Evolutionary conservation across 1,140 invertebrate genomes (phyloP).

Genomic region (Stenopsyche tienmushanensis): DNA sequence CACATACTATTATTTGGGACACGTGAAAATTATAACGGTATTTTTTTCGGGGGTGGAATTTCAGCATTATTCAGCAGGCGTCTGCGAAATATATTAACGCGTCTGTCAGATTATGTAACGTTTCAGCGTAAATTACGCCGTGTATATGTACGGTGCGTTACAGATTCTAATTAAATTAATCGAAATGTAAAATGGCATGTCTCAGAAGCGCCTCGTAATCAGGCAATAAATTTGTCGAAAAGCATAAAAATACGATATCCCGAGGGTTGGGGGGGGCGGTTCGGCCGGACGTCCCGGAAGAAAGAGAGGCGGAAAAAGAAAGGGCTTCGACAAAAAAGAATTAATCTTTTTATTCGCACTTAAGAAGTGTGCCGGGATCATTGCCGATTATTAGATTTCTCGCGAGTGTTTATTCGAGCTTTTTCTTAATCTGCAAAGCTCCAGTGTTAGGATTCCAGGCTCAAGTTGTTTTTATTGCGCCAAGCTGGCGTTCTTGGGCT

Average conservation of each 20-base stretch:
- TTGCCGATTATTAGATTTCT: constrained; percentile 39
- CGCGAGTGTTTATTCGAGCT: constrained; percentile 40
- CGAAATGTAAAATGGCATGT: constrained; percentile 2
- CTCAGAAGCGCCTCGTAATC: constrained; percentile 7
- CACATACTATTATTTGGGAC: no score
- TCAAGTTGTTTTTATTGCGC: constrained; percentile 41
- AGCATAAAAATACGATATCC: constrained; percentile 14
- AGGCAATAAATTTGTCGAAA: constrained; percentile 17
- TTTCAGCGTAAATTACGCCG: no score
- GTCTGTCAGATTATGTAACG: no score
- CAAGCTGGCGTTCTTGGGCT: constrained; percentile 34
- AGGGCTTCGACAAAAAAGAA: constrained; percentile 9
- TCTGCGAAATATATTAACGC: no score
- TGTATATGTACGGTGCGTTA: no score
- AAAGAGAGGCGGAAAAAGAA: not conserved
- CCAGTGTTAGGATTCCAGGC: constrained; percentile 23
- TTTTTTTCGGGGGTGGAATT: no score
- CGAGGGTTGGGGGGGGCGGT: not conserved
- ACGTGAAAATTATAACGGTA: no score
- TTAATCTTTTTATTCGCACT: constrained; percentile 29
- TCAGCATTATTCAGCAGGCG: no score
- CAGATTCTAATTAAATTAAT: no score
- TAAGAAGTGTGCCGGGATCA: constrained; percentile 34
- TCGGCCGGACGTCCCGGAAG: not conserved
- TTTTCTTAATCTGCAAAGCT: constrained; percentile 37